These are phyloP conservation scores for Akabosia matsudoensis DNA, from an alignment of 1,140 invertebrate species.

Conservation along the genomic window DNA sequence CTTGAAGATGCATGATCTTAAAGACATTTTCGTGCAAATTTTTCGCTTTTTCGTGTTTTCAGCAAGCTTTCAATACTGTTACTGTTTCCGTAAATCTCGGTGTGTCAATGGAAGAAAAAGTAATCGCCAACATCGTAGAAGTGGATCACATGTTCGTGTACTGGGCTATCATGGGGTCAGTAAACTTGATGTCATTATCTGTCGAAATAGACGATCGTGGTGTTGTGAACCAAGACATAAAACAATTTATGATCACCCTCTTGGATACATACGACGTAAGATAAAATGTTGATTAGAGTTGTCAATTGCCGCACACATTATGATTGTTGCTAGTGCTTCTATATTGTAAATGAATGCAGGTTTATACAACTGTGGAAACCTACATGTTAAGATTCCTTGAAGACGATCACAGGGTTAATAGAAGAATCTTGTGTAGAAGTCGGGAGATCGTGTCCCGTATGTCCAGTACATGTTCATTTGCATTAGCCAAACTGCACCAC, in stretches of 20 bases:
- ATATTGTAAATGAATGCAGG: not conserved
- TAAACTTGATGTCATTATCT: not conserved
- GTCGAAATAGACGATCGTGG: not conserved
- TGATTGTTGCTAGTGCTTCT: not conserved
- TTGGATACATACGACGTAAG: not conserved
- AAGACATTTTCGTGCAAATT: too few relatives aligned
- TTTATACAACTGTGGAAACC: too few relatives aligned
- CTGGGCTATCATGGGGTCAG: not conserved
- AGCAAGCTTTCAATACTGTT: not conserved
- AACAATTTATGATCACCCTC: not conserved
- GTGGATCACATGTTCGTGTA: not conserved
- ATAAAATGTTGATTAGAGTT: not conserved
- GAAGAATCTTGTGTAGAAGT: too few relatives aligned
- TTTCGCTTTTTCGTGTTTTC: not conserved
- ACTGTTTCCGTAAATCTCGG: not conserved
- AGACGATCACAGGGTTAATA: too few relatives aligned
- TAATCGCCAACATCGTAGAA: not conserved
- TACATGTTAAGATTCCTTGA: too few relatives aligned
- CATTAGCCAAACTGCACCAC: too few relatives aligned
- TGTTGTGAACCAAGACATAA: not conserved
- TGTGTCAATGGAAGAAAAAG: not conserved
- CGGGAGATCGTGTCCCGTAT: too few relatives aligned
- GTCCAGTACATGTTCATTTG: too few relatives aligned
- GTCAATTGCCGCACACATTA: not conserved
- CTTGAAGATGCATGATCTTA: too few relatives aligned